Evolutionary conservation across 2,113 vertebrate genomes (phyloP).

Genomic region (Salvelinus sp.): DNA sequence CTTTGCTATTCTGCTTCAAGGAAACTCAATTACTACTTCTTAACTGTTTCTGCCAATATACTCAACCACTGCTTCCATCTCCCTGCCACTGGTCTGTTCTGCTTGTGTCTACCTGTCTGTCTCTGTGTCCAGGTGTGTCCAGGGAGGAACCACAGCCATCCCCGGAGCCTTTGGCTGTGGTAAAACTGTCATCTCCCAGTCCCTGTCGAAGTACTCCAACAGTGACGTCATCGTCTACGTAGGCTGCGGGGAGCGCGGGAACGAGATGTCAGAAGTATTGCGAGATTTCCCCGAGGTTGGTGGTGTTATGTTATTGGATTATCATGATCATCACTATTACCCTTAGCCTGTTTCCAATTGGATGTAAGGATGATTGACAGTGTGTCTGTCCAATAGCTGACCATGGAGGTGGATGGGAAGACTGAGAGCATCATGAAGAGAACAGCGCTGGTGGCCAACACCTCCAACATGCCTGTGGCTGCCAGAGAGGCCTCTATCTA

Average conservation of each 20-base stretch:
- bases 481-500: conserved; percentile 98
- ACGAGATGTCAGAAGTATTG: conserved; percentile 98
- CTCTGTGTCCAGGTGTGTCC: conserved; percentile 83
- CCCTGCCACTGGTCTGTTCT: not conserved
- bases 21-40: no score
- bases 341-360: not conserved
- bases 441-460: conserved; percentile 96
- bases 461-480: conserved; percentile 98
- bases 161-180: conserved; percentile 96
- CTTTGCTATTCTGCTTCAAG: no score
- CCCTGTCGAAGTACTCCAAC: conserved; percentile 97
- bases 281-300: conserved; percentile 96
- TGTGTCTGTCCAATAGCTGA: conserved; percentile 77
- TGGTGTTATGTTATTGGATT: not conserved
- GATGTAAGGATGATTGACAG: conserved; percentile 24
- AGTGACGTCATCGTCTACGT: conserved; percentile 98
- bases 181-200: conserved; percentile 98
- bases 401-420: conserved; percentile 97
- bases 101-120: not conserved
- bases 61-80: not conserved
- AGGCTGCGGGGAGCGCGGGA: conserved; percentile 95
- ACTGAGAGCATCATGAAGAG: conserved; percentile 98
- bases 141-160: conserved; percentile 96
- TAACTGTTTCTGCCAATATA: no score
- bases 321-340: not conserved